Evolutionary conservation across 53 echinoderm and acorn worm species (phyloP), one percentile per base, ranked within the genome.

Genomic region (Antedon mediterranea): DNA sequence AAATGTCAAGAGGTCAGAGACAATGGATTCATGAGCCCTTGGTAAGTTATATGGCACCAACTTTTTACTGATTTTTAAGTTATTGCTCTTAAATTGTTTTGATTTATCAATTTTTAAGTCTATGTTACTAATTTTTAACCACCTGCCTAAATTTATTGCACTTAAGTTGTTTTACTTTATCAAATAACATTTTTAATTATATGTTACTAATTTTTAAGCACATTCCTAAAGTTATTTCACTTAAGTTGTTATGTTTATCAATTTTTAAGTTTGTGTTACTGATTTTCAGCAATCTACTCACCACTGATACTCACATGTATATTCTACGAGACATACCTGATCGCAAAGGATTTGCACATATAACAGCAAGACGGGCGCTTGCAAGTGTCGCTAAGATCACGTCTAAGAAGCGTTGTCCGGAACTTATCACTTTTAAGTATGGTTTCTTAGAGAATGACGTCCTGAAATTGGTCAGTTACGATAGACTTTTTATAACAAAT

Each of bases 401-500:
- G 29, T 95, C 91, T 42, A 95, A 95, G 83, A 95, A 95, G 76
- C 87, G 97, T 75, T 91, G 91, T 75, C 79, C 97, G 0, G 97
- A 95, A 85, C 85, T 95, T 78, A 95, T 95, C 86, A 95, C 97
- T 8, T 95, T 95, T 84, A 87, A 91, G 30, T 95, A 92, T 76
- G 97, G 97, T 73, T 83, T 85, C 43, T 88, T 85, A 74, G 89
- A 85, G 78, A 81, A 77, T 31, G 84, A 85, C 37, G 89, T 87
- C 75, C 89, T 87, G 30, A 95, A 87, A 20, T 73, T 71, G 9
- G 72, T 91, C 32, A 87, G 84, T 9, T 79, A 86, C 57, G 91
- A 91, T 42, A 78, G 97, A 33, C 81, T 95, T 33, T 91, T 92
- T 37, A 83, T 92, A 71, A 87, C 97, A 0, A 87, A 92, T 71